phyloP scores from a whole-genome alignment of 2,113 vertebrate genomes.

The Lepisosteus oculatus region DNA sequence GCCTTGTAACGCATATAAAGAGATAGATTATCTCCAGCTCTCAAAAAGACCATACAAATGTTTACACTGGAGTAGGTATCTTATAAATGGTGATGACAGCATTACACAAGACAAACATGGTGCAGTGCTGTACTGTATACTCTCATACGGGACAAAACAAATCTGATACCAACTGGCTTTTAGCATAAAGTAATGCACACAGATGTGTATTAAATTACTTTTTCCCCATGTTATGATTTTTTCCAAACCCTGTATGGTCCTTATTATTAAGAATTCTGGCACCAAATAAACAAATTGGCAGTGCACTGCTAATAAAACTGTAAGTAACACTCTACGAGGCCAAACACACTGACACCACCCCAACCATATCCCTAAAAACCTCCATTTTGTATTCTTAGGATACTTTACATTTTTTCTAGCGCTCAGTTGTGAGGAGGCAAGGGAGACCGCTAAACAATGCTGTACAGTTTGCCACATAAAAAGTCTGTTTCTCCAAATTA shows the following conservation, averaged over 20 bases:
- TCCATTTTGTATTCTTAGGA: background rate
- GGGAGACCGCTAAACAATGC: slow-evolving; percentile 13
- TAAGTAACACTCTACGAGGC: slow-evolving; percentile 11
- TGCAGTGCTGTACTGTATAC: too few species aligned
- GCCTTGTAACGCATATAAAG: too few species aligned
- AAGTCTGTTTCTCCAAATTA: background rate
- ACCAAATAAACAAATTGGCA: slow-evolving; percentile 36
- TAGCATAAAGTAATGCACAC: too few species aligned
- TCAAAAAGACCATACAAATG: too few species aligned
- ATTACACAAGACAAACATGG: too few species aligned
- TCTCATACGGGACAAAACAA: too few species aligned
- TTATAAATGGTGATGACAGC: too few species aligned
- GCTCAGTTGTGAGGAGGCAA: background rate
- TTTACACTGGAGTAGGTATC: too few species aligned
- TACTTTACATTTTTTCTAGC: slow-evolving; percentile 7
- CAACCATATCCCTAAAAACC: slow-evolving; percentile 1
- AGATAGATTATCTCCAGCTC: too few species aligned
- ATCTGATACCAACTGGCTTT: too few species aligned
- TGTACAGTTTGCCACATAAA: background rate
- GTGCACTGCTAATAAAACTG: slow-evolving; percentile 9
- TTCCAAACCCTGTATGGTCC: slow-evolving; percentile 33
- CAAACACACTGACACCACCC: slow-evolving; percentile 20
- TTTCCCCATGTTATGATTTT: slow-evolving; percentile 5
- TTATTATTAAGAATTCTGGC: slow-evolving; percentile 44
- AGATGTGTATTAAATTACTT: too few species aligned